phyloP scores from a whole-genome alignment of 2,113 vertebrate genomes.

The Puma concolor region DNA sequence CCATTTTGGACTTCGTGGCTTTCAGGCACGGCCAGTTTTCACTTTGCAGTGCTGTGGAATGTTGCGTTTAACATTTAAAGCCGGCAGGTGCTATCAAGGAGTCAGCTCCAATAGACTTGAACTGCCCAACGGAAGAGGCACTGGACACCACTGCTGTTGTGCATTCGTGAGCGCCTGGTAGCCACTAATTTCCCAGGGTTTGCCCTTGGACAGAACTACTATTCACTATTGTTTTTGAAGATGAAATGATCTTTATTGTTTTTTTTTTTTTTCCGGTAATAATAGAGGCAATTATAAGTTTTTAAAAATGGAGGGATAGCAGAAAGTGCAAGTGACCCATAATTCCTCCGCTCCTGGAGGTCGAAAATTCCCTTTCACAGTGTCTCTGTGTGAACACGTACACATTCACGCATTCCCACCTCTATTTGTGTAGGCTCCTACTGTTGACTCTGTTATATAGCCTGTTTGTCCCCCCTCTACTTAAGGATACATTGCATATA shows the following conservation, averaged over 20 bases:
- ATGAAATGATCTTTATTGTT: background rate
- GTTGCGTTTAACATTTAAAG: background rate
- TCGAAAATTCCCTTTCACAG: background rate
- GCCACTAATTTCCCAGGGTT: background rate
- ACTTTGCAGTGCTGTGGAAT: background rate
- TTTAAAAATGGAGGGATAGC: background rate
- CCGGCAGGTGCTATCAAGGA: background rate
- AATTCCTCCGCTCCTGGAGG: background rate
- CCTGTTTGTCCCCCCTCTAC: background rate
- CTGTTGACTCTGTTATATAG: background rate
- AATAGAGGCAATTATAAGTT: background rate
- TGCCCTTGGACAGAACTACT: background rate
- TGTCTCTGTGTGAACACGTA: background rate
- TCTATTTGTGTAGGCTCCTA: background rate
- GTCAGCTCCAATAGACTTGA: background rate
- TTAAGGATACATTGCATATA: background rate
- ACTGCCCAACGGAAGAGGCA: background rate
- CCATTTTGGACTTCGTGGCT: background rate
- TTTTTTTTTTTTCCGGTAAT: background rate
- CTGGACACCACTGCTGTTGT: background rate
- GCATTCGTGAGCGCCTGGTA: rapidly evolving
- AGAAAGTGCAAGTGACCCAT: background rate
- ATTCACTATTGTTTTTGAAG: background rate
- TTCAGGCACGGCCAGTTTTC: background rate
- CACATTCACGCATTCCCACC: background rate